Base-by-base conservation (phyloP, 2,888 invertebrate species). In the Machimus rusticus region DNA sequence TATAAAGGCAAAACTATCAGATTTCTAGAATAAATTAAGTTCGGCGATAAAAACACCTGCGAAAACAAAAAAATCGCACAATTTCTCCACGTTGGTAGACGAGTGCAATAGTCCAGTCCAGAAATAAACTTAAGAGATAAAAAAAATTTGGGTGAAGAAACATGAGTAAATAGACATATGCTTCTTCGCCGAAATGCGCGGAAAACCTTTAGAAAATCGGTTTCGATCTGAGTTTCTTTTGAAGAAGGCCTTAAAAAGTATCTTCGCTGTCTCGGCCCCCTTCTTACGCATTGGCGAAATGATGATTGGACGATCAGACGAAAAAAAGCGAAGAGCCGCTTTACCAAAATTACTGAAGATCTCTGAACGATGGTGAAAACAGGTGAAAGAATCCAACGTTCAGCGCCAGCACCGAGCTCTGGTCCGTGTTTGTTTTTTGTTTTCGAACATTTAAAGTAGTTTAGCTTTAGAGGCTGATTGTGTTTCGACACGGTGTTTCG, bases 1-100 rank as follows among this genome's bases (percentile, higher is more conserved):
- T 28, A 66, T 66, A 66, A 66, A 66, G 66, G 23, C n/a, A 37
- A 74, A 74, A 39, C 74, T 85, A 85, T 74, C 74, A 74, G 39
- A 85, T 74, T 74, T 85, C 74, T 85, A 85, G 85, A 85, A 85
- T 85, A 85, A 85, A 85, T 85, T 85, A 85, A 46, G n/a, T 34
- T 85, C 16, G 16, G 2, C n/a, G 14, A 31, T 12, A 76, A 37
- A 76, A 34, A 39, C 34, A 76, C 2, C 76, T 76, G 76, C 39
- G 16, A 76, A 37, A 76, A n/a, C n/a, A n/a, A n/a, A 37, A 34
- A 74, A 74, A 51, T 28, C 66, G 12, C 66, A 66, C 66, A 66
- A 66, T 66, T 66, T 66, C 66, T 66, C 66, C 66, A 66, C 66
- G 78, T 46, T 31, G 31, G 19, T 46, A 16, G 43, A 85, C 66